These are phyloP conservation scores for Siniperca chuatsi DNA, from an alignment of 2,113 vertebrate genomes.

Conservation along the genomic window DNA sequence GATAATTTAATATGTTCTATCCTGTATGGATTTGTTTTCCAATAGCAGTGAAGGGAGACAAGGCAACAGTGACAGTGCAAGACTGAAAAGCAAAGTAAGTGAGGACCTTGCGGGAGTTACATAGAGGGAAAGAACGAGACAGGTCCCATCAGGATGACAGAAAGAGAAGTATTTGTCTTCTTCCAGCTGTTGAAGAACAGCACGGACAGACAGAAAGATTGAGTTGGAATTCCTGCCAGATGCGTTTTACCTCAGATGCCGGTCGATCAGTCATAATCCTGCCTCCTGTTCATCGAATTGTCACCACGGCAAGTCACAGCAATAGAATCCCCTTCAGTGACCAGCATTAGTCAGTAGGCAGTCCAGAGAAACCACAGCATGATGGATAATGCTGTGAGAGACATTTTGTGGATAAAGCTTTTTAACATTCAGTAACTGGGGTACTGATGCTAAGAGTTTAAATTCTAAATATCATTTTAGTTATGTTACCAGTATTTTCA, in stretches of 20 bases:
- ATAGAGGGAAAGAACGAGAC: conserved; percentile 27
- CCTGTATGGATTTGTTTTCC: conserved; percentile 23
- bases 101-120: conserved; percentile 15
- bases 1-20: not conserved
- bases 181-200: conserved; percentile 31
- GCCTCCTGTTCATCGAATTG: conserved; percentile 29
- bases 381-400: conserved; percentile 34
- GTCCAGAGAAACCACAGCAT: conserved; percentile 32
- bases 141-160: conserved; percentile 48
- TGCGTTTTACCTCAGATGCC: conserved; percentile 22
- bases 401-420: conserved; percentile 4
- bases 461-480: not conserved
- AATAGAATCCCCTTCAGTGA: conserved; percentile 34
- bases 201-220: conserved; percentile 29
- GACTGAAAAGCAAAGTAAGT: not conserved
- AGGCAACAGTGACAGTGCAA: not conserved
- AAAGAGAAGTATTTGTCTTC: conserved; percentile 36
- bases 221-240: conserved; percentile 34
- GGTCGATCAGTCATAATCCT: conserved; percentile 44
- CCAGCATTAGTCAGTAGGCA: conserved; percentile 34
- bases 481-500: not conserved
- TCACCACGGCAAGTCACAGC: conserved; percentile 18
- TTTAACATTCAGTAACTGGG: not conserved
- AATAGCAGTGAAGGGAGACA: not conserved
- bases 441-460: not conserved